These are phyloP conservation scores for Chymomyza amoena DNA, from an alignment of 2,888 invertebrate genomes.

Conservation along the genomic window DNA sequence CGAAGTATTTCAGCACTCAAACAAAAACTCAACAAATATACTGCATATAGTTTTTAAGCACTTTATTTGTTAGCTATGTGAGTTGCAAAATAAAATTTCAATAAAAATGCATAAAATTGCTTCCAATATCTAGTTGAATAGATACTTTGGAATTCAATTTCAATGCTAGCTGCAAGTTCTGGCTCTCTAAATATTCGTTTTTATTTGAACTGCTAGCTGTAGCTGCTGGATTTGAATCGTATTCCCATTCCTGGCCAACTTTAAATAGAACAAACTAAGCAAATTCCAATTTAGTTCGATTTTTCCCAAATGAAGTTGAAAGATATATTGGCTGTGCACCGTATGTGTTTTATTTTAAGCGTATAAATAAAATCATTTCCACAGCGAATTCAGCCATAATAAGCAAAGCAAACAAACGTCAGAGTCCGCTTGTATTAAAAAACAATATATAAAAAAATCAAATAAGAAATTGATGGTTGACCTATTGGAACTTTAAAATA, in stretches of 20 bases:
- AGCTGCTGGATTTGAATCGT: background rate
- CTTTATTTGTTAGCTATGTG: background rate
- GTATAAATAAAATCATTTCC: background rate
- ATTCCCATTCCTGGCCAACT: background rate
- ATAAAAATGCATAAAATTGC: background rate
- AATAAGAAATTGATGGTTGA: background rate
- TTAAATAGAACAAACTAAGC: background rate
- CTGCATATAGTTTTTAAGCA: background rate
- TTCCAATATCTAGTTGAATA: background rate
- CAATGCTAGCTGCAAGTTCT: conserved; percentile 15
- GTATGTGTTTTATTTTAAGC: conserved; percentile 25
- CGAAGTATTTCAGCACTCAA: background rate
- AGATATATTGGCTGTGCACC: conserved; percentile 41
- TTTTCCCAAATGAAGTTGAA: conserved; percentile 41
- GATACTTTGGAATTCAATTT: background rate
- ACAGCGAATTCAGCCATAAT: background rate
- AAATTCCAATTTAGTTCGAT: conserved; percentile 27
- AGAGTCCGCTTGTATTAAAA: background rate
- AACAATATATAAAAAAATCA: background rate
- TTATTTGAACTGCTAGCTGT: conserved; percentile 28
- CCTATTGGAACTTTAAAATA: background rate
- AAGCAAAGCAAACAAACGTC: background rate
- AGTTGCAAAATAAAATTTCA: conserved; percentile 1
- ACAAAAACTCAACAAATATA: background rate
- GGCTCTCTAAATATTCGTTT: conserved; percentile 16